Percentiles rank a stretch among this genome's conserved stretches.
phyloP scores from a whole-genome alignment of 2,113 vertebrate genomes.

The Phaethon lepturus region DNA sequence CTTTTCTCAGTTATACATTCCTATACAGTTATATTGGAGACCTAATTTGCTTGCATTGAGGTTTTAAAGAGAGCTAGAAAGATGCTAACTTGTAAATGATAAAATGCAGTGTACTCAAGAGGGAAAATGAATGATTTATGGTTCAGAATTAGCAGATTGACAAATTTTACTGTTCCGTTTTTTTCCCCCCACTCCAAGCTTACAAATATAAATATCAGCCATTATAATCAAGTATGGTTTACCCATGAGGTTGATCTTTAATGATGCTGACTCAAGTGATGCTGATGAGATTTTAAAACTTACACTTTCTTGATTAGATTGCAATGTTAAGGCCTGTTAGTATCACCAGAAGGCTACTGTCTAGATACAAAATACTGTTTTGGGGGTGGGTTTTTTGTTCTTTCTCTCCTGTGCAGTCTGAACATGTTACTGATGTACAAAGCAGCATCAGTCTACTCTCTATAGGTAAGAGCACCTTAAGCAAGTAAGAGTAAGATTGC shows the following conservation, averaged over 20 bases:
- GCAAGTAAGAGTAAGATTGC: background rate
- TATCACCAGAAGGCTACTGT: background rate
- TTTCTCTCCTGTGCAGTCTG: background rate
- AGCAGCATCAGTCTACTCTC: background rate
- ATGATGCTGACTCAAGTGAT: slow-evolving; percentile 61
- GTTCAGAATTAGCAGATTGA: slow-evolving; percentile 21
- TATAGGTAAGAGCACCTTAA: background rate
- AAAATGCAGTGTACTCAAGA: background rate
- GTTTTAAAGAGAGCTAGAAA: background rate
- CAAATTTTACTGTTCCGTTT: background rate
- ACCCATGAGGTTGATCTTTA: slow-evolving; percentile 29
- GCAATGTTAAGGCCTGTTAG: background rate
- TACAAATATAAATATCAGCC: slow-evolving; percentile 46
- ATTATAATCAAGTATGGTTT: slow-evolving; percentile 53
- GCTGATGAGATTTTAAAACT: slow-evolving; percentile 48
- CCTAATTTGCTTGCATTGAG: background rate
- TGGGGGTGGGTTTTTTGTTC: background rate
- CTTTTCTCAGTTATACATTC: background rate
- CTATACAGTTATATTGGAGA: background rate
- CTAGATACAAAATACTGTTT: background rate
- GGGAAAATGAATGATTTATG: slow-evolving; percentile 13
- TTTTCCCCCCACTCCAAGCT: background rate
- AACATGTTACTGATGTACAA: rapidly evolving
- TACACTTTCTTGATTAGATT: slow-evolving; percentile 55
- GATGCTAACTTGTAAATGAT: slow-evolving; percentile 28